Conservation (phyloP, 2,113 vertebrate genomes). For the Gasterosteus aculeatus region DNA sequence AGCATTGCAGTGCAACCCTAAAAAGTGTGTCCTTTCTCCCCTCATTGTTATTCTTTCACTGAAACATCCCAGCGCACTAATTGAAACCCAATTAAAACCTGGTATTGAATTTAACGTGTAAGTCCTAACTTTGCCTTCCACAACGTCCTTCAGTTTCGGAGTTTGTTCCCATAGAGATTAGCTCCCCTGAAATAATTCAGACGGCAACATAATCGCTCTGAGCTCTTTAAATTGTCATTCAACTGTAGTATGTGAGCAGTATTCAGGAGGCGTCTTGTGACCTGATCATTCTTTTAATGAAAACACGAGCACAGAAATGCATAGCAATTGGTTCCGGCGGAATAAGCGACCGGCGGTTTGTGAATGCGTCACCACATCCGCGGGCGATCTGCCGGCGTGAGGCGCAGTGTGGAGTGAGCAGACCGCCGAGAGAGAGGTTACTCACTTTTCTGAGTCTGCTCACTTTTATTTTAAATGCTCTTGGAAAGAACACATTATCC, state of each 20-base stretch:
- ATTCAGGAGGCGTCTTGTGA: slow-evolving; percentile 30
- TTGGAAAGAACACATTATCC: slow-evolving; percentile 24
- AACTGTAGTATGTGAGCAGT: slow-evolving; percentile 11
- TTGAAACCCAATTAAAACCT: slow-evolving; percentile 19
- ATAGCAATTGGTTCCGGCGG: slow-evolving; percentile 18
- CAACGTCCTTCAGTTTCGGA: neutral
- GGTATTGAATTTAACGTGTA: neutral
- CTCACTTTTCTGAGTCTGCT: slow-evolving; percentile 54
- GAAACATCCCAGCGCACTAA: neutral
- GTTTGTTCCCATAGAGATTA: slow-evolving; percentile 7
- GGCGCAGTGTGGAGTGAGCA: slow-evolving; percentile 30
- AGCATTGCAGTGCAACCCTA: slow-evolving; percentile 29
- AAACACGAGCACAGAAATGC: slow-evolving; percentile 33
- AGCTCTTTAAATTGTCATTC: slow-evolving; percentile 39
- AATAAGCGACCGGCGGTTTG: slow-evolving; percentile 34
- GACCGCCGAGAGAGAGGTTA: slow-evolving; percentile 38
- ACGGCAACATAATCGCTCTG: slow-evolving; percentile 2
- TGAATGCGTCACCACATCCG: slow-evolving; percentile 41
- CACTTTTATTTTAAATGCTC: slow-evolving; percentile 48
- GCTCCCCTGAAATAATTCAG: slow-evolving; percentile 4
- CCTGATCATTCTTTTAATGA: slow-evolving; percentile 44
- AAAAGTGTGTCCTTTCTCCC: slow-evolving; percentile 16
- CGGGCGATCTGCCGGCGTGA: slow-evolving; percentile 33
- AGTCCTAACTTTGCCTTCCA: neutral
- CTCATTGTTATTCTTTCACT: neutral